Conservation (phyloP, 2,888 invertebrate species). For the Anthrax anthrax region DNA sequence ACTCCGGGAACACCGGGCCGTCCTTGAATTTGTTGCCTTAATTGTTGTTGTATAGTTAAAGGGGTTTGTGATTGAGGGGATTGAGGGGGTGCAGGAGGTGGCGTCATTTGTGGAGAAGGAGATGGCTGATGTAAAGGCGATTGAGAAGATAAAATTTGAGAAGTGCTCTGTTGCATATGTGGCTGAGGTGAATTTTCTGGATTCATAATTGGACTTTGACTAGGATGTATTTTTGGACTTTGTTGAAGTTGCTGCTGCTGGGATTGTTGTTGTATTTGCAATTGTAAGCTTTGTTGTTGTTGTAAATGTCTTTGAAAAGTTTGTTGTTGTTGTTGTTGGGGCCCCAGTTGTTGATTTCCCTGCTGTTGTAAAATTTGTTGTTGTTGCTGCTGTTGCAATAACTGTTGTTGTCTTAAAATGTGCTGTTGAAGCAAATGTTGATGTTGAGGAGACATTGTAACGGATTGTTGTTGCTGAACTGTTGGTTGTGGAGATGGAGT, state of each 20-base stretch:
- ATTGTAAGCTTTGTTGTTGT: slow-evolving; percentile 36
- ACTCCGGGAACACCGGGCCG: slow-evolving; percentile 14
- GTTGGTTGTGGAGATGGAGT: slow-evolving; percentile 16
- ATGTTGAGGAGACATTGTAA: slow-evolving; percentile 22
- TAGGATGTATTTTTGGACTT: slow-evolving; percentile 28
- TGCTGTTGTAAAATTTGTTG: slow-evolving; percentile 16
- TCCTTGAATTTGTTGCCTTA: slow-evolving; percentile 27
- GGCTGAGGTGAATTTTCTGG: slow-evolving; percentile 26
- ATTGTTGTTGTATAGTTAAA: slow-evolving; percentile 20
- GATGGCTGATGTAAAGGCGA: slow-evolving; percentile 20
- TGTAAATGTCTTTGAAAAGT: slow-evolving; percentile 40
- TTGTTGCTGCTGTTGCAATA: slow-evolving; percentile 23
- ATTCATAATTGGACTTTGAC: slow-evolving; percentile 25
- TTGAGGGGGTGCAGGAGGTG: slow-evolving; percentile 28
- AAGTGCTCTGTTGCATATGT: slow-evolving; percentile 18
- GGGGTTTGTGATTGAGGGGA: slow-evolving; percentile 20
- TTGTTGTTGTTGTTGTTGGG: slow-evolving; percentile 28
- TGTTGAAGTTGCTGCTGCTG: slow-evolving; percentile 24
- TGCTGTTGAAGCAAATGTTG: slow-evolving; percentile 24
- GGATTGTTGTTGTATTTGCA: slow-evolving; percentile 18
- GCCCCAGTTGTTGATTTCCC: slow-evolving; percentile 20
- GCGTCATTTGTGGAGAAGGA: slow-evolving; percentile 33
- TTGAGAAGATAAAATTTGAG: slow-evolving; percentile 26
- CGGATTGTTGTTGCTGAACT: slow-evolving; percentile 18
- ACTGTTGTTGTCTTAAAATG: slow-evolving; percentile 18